phyloP scores from a whole-genome alignment of 2,888 invertebrate genomes.

The Eutolmus rufibarbis region DNA sequence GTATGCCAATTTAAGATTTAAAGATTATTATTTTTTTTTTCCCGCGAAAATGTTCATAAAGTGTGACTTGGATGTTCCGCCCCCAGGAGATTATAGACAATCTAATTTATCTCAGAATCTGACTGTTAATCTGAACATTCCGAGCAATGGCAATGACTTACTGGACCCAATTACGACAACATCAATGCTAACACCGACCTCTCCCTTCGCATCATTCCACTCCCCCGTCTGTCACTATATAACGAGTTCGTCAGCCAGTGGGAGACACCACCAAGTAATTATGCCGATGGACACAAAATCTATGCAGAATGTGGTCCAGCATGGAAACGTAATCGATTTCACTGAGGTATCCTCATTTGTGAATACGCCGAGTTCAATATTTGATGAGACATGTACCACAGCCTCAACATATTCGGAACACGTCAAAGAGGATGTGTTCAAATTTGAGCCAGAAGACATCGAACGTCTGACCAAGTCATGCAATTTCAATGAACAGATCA shows the following conservation, averaged over 20 bases:
- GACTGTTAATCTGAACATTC: slow-evolving; percentile 44
- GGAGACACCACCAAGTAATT: slow-evolving; percentile 35
- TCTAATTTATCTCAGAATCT: slow-evolving; percentile 19
- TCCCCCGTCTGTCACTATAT: slow-evolving; percentile 33
- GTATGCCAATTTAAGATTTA: background rate
- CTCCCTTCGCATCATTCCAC: slow-evolving; percentile 43
- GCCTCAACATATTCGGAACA: slow-evolving; percentile 41
- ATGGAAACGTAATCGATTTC: slow-evolving; percentile 52
- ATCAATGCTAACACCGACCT: slow-evolving; percentile 49
- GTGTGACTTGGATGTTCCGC: slow-evolving; percentile 37
- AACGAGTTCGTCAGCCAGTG: background rate
- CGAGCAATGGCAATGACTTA: slow-evolving; percentile 41
- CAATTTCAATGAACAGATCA: slow-evolving; percentile 47
- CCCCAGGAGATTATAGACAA: slow-evolving; percentile 35
- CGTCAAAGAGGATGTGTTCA: slow-evolving; percentile 57
- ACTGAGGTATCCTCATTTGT: slow-evolving; percentile 51
- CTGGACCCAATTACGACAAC: slow-evolving; percentile 22
- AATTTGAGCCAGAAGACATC: slow-evolving; percentile 63
- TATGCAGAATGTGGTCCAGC: background rate
- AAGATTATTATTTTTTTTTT: background rate
- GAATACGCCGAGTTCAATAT: slow-evolving; percentile 62
- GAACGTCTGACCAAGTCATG: slow-evolving; percentile 56
- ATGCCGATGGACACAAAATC: slow-evolving; percentile 23
- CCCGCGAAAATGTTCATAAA: slow-evolving; percentile 47
- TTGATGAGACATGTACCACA: slow-evolving; percentile 52